phyloP scores from a whole-genome alignment of 1,140 invertebrate genomes.

The Gonioctena quinquepunctata region DNA sequence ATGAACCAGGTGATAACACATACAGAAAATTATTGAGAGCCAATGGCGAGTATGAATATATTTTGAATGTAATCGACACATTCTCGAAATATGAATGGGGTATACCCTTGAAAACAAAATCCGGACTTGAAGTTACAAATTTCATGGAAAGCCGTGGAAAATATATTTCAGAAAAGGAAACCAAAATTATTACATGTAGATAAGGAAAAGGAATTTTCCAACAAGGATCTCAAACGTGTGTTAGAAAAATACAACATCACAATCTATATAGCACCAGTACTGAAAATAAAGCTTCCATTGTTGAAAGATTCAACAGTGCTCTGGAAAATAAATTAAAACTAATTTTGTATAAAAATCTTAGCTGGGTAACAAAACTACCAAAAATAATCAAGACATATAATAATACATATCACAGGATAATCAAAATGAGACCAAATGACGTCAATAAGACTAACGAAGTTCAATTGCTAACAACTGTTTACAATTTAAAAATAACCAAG shows the following conservation, averaged over 20 bases:
- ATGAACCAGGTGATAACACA: conserved; percentile 23
- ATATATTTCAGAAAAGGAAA: too few relatives aligned
- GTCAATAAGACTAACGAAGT: conserved; percentile 23
- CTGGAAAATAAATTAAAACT: conserved; percentile 50
- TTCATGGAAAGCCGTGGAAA: too few relatives aligned
- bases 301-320: conserved; percentile 34
- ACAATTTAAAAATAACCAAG: conserved; percentile 12
- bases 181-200: too few relatives aligned
- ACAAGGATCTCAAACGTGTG: conserved; percentile 14
- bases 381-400: conserved; percentile 31
- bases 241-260: conserved; percentile 35
- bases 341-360: conserved; percentile 44
- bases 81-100: conserved; percentile 38
- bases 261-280: conserved; percentile 33
- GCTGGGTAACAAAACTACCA: conserved; percentile 41
- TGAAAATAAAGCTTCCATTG: conserved; percentile 33
- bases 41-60: too few relatives aligned
- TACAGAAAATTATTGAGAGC: conserved; percentile 40
- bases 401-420: too few relatives aligned
- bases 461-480: too few relatives aligned
- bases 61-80: too few relatives aligned
- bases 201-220: conserved; percentile 38
- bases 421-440: conserved; percentile 28
- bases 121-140: conserved; percentile 25
- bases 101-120: conserved; percentile 42